Evolutionary conservation across 2,113 vertebrate species (phyloP).

Genomic region (Thunnus thynnus): DNA sequence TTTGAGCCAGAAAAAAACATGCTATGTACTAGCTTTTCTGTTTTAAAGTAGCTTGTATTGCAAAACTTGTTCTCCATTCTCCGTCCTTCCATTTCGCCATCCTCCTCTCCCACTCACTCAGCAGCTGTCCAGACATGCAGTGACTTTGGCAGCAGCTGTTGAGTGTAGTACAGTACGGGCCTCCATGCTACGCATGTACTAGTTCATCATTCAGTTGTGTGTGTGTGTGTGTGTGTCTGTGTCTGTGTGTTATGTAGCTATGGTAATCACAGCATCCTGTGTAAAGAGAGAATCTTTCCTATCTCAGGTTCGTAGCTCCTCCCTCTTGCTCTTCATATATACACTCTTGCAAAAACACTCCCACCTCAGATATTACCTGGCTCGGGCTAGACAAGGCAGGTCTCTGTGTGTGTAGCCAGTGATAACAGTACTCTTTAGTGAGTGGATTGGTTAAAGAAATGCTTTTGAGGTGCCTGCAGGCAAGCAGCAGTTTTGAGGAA

Average conservation of each 20-base stretch:
- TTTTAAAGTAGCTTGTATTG: neutral
- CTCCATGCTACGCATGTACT: conserved; percentile 40
- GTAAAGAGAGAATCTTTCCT: conserved; percentile 16
- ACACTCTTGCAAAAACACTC: neutral
- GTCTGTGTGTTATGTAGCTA: conserved; percentile 30
- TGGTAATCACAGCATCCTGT: conserved; percentile 33
- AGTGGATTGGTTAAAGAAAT: conserved; percentile 76
- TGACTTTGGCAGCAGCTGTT: conserved; percentile 70
- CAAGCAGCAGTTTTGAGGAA: conserved; percentile 87
- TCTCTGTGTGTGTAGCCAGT: conserved; percentile 12
- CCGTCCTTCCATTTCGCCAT: neutral
- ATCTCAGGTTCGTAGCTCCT: conserved; percentile 55
- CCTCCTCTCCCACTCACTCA: conserved; percentile 36
- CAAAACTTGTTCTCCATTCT: neutral
- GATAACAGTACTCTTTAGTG: conserved; percentile 33
- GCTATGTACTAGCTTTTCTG: neutral
- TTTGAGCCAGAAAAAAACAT: neutral
- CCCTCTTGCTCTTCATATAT: conserved; percentile 57
- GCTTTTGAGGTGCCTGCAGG: conserved; percentile 87
- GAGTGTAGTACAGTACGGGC: conserved; percentile 7
- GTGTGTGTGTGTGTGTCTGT: conserved; percentile 13
- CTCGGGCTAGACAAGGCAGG: conserved; percentile 1
- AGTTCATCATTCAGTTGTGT: conserved; percentile 19
- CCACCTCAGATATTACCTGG: conserved; percentile 55
- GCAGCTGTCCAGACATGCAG: conserved; percentile 83